phyloP scores from a whole-genome alignment of 1,140 invertebrate species.

The Callitettix versicolor region DNA sequence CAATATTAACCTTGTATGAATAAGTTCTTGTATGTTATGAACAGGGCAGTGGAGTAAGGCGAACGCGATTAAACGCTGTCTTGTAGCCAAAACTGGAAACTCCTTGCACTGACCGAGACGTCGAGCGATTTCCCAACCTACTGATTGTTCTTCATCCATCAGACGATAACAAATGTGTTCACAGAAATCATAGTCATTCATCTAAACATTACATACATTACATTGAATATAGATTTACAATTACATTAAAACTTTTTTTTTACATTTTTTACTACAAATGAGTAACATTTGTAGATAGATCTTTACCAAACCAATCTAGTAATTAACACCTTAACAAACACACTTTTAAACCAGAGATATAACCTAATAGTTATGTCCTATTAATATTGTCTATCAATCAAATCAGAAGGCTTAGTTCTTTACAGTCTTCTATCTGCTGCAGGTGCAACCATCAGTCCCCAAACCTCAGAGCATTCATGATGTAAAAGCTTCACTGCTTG shows the following conservation, averaged over 20 bases:
- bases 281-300: conserved; percentile 38
- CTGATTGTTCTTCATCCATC: conserved; percentile 2
- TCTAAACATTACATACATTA: conserved; percentile 2
- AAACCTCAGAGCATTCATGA: no score
- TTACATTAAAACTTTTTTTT: conserved; percentile 42
- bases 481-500: no score
- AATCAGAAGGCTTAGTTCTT: no score
- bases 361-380: no score
- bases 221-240: neutral
- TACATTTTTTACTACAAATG: conserved; percentile 46
- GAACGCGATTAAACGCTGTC: conserved; percentile 11
- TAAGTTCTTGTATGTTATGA: conserved; percentile 11
- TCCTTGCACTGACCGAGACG: conserved; percentile 15
- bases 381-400: no score
- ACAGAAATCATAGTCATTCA: conserved; percentile 15
- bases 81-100: conserved; percentile 6
- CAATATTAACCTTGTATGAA: conserved; percentile 15
- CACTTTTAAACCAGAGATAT: no score
- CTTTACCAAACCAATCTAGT: conserved; percentile 35
- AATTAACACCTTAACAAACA: no score
- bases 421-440: no score
- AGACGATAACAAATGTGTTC: conserved; percentile 8
- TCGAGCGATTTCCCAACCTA: conserved; percentile 16
- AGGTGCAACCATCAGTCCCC: no score
- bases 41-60: conserved; percentile 14